These are phyloP conservation scores for Mya arenaria DNA, from an alignment of 1,140 invertebrate genomes.

Conservation along the genomic window DNA sequence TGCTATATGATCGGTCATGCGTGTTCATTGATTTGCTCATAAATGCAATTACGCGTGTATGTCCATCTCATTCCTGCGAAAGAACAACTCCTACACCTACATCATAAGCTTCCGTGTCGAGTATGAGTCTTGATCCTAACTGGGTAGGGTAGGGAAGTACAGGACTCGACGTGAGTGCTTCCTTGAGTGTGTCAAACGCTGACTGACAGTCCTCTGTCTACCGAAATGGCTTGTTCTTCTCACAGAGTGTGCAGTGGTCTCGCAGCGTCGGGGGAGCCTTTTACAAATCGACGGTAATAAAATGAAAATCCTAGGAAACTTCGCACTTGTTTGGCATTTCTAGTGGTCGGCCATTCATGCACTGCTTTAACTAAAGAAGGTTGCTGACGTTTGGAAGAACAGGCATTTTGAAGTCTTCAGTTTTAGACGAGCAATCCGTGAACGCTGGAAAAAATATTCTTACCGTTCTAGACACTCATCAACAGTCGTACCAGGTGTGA, in stretches of 20 bases:
- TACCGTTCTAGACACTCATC: background rate
- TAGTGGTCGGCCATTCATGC: background rate
- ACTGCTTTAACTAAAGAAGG: conserved; percentile 40
- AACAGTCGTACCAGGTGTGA: background rate
- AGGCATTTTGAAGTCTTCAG: conserved; percentile 57
- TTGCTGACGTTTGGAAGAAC: conserved; percentile 42
- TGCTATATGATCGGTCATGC: conserved; percentile 81
- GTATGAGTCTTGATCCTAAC: conserved; percentile 44
- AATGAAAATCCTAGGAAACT: background rate
- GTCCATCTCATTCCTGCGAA: conserved; percentile 62
- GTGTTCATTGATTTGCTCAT: conserved; percentile 49
- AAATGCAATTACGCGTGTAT: conserved; percentile 61
- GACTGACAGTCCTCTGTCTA: conserved; percentile 56
- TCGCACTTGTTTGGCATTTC: background rate
- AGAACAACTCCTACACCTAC: conserved; percentile 68
- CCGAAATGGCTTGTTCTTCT: conserved; percentile 37
- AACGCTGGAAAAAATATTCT: background rate
- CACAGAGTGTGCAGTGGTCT: conserved; percentile 21
- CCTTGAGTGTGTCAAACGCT: conserved; percentile 41
- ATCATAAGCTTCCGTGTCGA: conserved; percentile 65
- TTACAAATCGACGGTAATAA: conserved; percentile 21
- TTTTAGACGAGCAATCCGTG: background rate
- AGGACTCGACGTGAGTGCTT: conserved; percentile 34
- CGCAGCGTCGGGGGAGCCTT: conserved; percentile 1
- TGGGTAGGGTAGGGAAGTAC: conserved; percentile 53